Evolutionary conservation across 2,888 invertebrate species (phyloP), one percentile per base, ranked within the genome.

Genomic region (Keiferia lycopersicella): DNA sequence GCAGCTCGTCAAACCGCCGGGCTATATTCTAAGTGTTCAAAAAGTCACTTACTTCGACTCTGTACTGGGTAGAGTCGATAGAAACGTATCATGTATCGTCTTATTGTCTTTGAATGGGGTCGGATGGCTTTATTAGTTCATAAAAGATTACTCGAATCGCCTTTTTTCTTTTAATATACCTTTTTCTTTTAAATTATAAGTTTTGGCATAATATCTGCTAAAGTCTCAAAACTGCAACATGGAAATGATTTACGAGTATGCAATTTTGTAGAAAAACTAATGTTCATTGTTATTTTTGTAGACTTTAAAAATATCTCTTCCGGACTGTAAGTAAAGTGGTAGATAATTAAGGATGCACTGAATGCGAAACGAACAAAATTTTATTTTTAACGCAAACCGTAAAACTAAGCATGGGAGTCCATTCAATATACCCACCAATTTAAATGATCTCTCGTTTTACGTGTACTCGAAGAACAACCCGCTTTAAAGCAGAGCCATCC

Each of bases 51-150:
- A 16, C 7, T 53, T 3, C 62, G 26, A 10, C 62, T 38, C 53
- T 51, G 51, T 2, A 10, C 7, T 10, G 18, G 34, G 20, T 56
- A 12, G 16, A 56, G 56, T 56, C 56, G 56, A 56, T 56, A 56
- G 56, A 56, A 34, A 56, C 56, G 56, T 56, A 56, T 12, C 56
- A 16, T 39, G 64, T 64, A 56, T 61, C 48, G 57, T 61, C 48
- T 61, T 64, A 64, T 64, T 61, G 61, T 64, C 61, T 64, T 61
- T 53, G 57, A 61, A 61, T 61, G 61, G 57, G 64, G 59, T 53
- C 41, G 60, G 57, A 57, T 64, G 56, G 57, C 61, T 61, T 64
- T 64, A 64, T 64, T 64, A 64, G 61, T 61, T 57, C 61, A 38
- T 34, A 48, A 45, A 61, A 64, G 56, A 61, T 61, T 57, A 64